Base-by-base conservation (phyloP, 2,113 vertebrate genomes). In the Amblyopsis rosae region DNA sequence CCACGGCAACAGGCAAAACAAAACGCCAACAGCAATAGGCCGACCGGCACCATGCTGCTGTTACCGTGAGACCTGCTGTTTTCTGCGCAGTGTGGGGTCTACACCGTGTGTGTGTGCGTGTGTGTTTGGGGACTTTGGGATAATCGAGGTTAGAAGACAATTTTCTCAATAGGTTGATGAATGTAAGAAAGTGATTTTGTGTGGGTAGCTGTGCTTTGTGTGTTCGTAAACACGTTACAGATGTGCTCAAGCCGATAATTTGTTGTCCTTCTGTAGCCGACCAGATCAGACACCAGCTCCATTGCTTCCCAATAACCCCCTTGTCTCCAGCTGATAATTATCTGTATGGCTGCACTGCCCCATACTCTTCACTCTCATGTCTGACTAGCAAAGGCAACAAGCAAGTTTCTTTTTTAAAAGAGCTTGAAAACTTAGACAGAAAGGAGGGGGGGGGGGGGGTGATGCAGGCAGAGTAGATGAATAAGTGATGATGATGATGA, bases 401-500 rank as follows among this genome's bases (percentile, higher is more conserved):
- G 62, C 62, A 72, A 84, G 73, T 86, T 82, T 77, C 35, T 78
- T 82, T 77, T 8, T 78, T 73, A 69, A 82, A 86, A 81, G 76
- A 73, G 78, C 46, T 61, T 59, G 56, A 12, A 82, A 88, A 86
- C 76, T 82, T 81, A 67, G 54, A 10, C 12, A 69, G 45, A 6
- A 56, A 65, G 51, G 47, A 63, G 19, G 50, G 73, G 16, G 32
- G 41, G 56, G 16, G 32, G 41, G 56, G 26, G 70, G 69, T 70
- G 75, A 70, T 56, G 65, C 65, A 58, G 56, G 68, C 58, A 9
- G 63, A 56, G 73, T 59, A 76, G 82, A 75, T 66, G 72, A 84
- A 80, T 79, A 81, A 87, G 77, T 75, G 84, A 88, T 82, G 80
- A 84, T 75, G 79, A 85, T 83, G 89, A 90, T 88, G 86, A 85